phyloP scores from a whole-genome alignment of 1,140 invertebrate genomes.

The Trichonephila inaurata region DNA sequence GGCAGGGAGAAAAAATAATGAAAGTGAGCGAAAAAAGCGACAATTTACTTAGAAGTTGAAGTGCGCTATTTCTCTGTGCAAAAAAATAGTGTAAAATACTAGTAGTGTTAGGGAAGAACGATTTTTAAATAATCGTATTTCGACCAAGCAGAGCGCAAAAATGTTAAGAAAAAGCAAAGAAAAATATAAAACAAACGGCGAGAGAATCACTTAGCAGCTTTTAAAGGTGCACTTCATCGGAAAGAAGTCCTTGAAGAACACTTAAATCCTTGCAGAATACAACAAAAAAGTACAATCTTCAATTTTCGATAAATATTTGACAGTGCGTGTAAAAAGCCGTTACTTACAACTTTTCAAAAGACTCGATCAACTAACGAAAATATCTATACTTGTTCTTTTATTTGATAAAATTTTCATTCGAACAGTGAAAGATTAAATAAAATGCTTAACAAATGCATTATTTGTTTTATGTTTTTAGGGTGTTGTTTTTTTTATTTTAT shows the following conservation, averaged over 20 bases:
- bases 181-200: slow-evolving; percentile 16
- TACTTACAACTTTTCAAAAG: slow-evolving; percentile 16
- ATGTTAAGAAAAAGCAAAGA: neutral
- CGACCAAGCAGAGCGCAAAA: slow-evolving; percentile 36
- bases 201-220: slow-evolving; percentile 65
- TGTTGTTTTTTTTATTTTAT: neutral
- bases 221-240: slow-evolving; percentile 35
- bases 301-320: slow-evolving; percentile 64
- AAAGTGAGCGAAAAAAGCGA: slow-evolving; percentile 9
- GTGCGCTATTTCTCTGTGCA: neutral
- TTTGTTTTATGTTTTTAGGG: neutral
- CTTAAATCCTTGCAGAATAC: slow-evolving; percentile 7
- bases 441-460: slow-evolving; percentile 1
- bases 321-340: slow-evolving; percentile 49
- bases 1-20: neutral
- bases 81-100: slow-evolving; percentile 35
- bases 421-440: neutral
- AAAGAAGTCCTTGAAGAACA: slow-evolving; percentile 34
- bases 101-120: slow-evolving; percentile 4
- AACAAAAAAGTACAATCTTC: slow-evolving; percentile 12
- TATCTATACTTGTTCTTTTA: slow-evolving; percentile 32
- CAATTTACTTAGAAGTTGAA: slow-evolving; percentile 50
- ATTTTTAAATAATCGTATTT: slow-evolving; percentile 65
- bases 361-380: slow-evolving; percentile 15
- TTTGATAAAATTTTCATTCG: slow-evolving; percentile 9